phyloP scores from a whole-genome alignment of 2,113 vertebrate genomes.

The Engystomops pustulosus region DNA sequence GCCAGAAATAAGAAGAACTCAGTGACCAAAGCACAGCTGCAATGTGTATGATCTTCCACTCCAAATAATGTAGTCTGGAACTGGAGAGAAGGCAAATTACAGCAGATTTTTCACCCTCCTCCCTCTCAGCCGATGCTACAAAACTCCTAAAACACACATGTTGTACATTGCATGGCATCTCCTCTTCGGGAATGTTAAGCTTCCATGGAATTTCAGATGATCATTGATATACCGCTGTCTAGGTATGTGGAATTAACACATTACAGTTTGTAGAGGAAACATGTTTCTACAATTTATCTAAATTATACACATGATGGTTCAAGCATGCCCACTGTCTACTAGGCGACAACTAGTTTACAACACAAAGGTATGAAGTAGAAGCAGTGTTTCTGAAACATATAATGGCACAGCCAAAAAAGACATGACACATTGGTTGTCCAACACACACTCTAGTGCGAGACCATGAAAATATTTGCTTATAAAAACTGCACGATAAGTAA shows the following conservation, averaged over 20 bases:
- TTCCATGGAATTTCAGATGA: neutral
- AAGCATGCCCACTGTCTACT: neutral
- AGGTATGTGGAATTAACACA: neutral
- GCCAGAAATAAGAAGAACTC: slow-evolving; percentile 10
- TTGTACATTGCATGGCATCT: slow-evolving; percentile 12
- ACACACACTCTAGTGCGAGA: too few species aligned
- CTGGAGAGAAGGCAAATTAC: slow-evolving; percentile 35
- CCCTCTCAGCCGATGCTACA: slow-evolving; percentile 15
- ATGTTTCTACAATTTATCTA: neutral
- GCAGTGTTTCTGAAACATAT: too few species aligned
- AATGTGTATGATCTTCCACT: slow-evolving; percentile 11
- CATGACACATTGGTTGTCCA: too few species aligned
- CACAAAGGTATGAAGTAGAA: neutral
- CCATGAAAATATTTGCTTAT: too few species aligned
- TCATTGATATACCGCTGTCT: neutral
- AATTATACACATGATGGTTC: neutral
- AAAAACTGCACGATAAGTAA: too few species aligned
- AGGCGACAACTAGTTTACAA: neutral
- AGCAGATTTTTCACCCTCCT: slow-evolving; percentile 33
- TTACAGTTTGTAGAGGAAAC: neutral
- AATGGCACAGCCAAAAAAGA: neutral
- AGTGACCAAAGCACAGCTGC: slow-evolving; percentile 46
- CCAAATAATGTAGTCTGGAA: slow-evolving; percentile 30
- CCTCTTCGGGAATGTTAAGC: slow-evolving; percentile 16
- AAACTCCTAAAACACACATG: slow-evolving; percentile 32